A percentile compares a stretch with the other conserved stretches of the same genome.
phyloP scores from a whole-genome alignment of 2,113 vertebrate genomes.

The Rana temporaria region DNA sequence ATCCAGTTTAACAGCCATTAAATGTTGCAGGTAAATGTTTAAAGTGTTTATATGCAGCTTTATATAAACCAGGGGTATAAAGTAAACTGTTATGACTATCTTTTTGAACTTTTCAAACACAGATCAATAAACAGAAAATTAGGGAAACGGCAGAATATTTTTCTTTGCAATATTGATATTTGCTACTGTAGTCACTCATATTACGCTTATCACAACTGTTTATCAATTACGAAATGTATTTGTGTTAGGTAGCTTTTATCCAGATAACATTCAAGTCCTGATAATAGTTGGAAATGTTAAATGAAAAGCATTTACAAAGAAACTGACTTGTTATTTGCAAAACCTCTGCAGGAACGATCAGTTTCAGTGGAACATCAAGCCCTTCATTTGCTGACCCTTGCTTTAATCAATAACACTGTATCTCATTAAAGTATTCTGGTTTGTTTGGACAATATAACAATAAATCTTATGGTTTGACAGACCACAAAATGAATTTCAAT shows the following conservation, averaged over 20 bases:
- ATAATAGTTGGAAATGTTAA: not conserved
- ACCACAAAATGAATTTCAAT: slow-evolving; percentile 57
- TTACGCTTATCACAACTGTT: not conserved
- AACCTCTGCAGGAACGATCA: slow-evolving; percentile 34
- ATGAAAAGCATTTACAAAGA: slow-evolving; percentile 17
- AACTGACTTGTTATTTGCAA: slow-evolving; percentile 26
- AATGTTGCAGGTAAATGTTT: too few relatives aligned
- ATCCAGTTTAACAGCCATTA: too few relatives aligned
- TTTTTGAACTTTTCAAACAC: too few relatives aligned
- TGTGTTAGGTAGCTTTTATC: not conserved
- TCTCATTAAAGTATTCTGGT: slow-evolving; percentile 57
- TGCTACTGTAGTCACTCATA: not conserved
- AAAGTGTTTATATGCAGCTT: too few relatives aligned
- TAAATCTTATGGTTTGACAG: slow-evolving; percentile 56
- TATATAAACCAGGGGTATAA: too few relatives aligned
- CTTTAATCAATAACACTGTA: slow-evolving; percentile 57
- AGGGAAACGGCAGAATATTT: not conserved
- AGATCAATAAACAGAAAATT: not conserved
- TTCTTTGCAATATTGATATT: not conserved
- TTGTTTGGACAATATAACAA: slow-evolving; percentile 56
- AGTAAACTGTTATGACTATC: too few relatives aligned
- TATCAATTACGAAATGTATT: not conserved
- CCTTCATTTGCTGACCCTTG: slow-evolving; percentile 55
- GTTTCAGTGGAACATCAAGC: slow-evolving; percentile 47
- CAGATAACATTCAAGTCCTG: not conserved